These are phyloP conservation scores for Spea hammondii DNA, from an alignment of 2,797 vertebrate species.

Conservation along the genomic window DNA sequence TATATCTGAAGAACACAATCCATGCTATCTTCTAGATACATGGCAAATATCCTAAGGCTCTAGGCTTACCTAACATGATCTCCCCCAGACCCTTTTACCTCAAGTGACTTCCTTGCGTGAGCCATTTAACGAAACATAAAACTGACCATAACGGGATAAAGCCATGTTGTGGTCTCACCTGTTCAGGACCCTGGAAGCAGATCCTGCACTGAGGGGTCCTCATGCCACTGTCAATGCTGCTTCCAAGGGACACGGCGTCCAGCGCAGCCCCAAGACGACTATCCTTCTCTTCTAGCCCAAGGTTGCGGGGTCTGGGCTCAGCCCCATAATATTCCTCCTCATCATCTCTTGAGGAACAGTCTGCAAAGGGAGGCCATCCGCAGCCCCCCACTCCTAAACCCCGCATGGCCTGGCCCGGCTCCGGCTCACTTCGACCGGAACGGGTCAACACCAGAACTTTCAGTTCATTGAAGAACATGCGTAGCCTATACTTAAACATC, in stretches of 20 bases:
- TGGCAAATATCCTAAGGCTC: conserved; percentile 4
- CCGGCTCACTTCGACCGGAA: conserved; percentile 81
- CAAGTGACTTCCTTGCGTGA: background rate
- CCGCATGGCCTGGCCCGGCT: conserved; percentile 76
- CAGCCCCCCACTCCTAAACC: conserved; percentile 82
- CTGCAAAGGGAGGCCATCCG: conserved; percentile 87
- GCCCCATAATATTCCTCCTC: conserved; percentile 90
- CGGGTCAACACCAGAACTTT: conserved; percentile 93
- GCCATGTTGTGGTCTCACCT: conserved; percentile 67
- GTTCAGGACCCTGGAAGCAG: conserved; percentile 91
- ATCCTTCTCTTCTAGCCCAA: conserved; percentile 79
- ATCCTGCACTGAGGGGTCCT: conserved; percentile 89
- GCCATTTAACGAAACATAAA: background rate
- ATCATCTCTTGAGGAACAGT: conserved; percentile 83
- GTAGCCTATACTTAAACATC: conserved; percentile 96
- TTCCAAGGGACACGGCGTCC: conserved; percentile 85
- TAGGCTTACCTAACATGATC: background rate
- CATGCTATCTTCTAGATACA: background rate
- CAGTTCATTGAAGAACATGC: conserved; percentile 96
- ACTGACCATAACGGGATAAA: conserved; percentile 9
- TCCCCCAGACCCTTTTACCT: conserved; percentile 25
- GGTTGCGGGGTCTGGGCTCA: conserved; percentile 78
- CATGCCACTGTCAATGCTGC: conserved; percentile 84
- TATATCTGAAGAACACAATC: background rate
- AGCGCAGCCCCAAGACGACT: conserved; percentile 65